phyloP scores from a whole-genome alignment of 2,888 invertebrate genomes.

The Lottia scabra region DNA sequence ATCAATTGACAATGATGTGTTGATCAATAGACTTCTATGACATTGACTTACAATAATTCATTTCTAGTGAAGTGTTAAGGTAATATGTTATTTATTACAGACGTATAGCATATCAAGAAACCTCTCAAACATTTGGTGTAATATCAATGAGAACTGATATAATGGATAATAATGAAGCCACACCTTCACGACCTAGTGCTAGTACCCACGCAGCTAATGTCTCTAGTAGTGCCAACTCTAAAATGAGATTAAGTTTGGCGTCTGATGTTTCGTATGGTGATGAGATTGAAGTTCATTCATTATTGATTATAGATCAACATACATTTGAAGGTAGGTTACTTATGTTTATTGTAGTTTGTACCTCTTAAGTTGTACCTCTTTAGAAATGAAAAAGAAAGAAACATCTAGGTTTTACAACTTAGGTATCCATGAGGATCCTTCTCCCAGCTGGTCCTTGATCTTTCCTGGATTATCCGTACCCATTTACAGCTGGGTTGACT shows the following conservation, averaged over 20 bases:
- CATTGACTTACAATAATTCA: too few species aligned
- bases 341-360: slow-evolving; percentile 5
- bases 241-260: slow-evolving; percentile 67
- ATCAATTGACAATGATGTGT: too few species aligned
- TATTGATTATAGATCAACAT: slow-evolving; percentile 94
- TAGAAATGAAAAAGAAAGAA: too few species aligned
- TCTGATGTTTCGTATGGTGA: slow-evolving; percentile 76
- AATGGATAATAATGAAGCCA: slow-evolving; percentile 77
- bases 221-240: slow-evolving; percentile 71
- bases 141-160: slow-evolving; percentile 91
- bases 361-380: too few species aligned
- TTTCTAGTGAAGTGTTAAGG: too few species aligned
- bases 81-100: slow-evolving; percentile 70
- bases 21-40: too few species aligned
- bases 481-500: too few species aligned
- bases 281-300: slow-evolving; percentile 87
- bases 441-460: too few species aligned
- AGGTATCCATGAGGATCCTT: too few species aligned
- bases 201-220: slow-evolving; percentile 80
- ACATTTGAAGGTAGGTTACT: slow-evolving; percentile 83
- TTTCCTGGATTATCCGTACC: too few species aligned
- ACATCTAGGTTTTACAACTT: too few species aligned
- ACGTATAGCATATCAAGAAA: slow-evolving; percentile 91
- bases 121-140: slow-evolving; percentile 87
- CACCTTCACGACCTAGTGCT: slow-evolving; percentile 80